Base-by-base conservation (phyloP, 2,797 vertebrate genomes). In the Orestias chungarensis region DNA sequence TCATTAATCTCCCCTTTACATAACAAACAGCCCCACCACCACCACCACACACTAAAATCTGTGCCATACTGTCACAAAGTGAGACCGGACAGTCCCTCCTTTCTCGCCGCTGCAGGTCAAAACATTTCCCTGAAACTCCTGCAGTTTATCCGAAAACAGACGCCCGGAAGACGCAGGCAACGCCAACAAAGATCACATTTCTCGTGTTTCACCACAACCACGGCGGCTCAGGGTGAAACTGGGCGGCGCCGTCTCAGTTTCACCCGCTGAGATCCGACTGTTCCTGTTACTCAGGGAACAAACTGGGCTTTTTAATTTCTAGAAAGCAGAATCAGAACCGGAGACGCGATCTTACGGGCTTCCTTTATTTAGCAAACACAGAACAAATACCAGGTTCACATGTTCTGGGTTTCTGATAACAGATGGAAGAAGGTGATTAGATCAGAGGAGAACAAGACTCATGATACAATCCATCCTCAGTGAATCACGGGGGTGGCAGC, bases 121-220 rank as follows among this genome's bases (percentile, higher is more conserved):
- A 66, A 66, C 64, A 66, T 9, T 49, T 47, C 18, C 29, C 43
- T 33, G 64, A 44, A 33, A n/a, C 6, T 6, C 4, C 2, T 3
- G 12, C 20, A n/a, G 57, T 61, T 61, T 38, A 40, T 61, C 57
- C 2, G n/a, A 61, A 38, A 61, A 61, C 57, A 61, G 57, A 35
- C 33, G 33, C 31, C 12, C 57, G 31, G 18, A 38, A 61, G 4
- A 33, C 4, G 3, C 33, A 6, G 57, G 57, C 1, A 61, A 20
- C 33, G 12, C 23, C 33, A n/a, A 23, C 57, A 35, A 6, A 61
- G 20, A n/a, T 61, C 57, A 12, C 57, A 38, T 61, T n/a, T 40
- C 57, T 59, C 29, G 29, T 14, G 20, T 38, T 17, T 44, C 40
- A 1, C 25, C 27, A 12, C 3, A 7, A 9, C 25, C 33, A 25